Evolutionary conservation across 2,888 invertebrate species (phyloP).

Genomic region (Eledona agricola): DNA sequence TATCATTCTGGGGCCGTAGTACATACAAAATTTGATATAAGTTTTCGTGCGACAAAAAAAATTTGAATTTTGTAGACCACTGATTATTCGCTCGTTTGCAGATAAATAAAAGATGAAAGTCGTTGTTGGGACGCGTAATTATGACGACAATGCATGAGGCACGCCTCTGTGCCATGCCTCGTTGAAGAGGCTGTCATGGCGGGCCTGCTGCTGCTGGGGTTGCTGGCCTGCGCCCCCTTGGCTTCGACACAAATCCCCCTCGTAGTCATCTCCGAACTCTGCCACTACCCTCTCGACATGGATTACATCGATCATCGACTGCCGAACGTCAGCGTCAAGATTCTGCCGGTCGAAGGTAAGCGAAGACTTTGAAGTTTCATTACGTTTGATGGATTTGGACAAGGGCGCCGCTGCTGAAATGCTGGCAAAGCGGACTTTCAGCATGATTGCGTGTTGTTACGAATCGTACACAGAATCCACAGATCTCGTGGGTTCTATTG

Average conservation of each 20-base stretch:
- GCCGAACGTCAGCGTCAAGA: slow-evolving; percentile 66
- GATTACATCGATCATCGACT: slow-evolving; percentile 71
- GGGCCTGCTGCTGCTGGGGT: slow-evolving; percentile 68
- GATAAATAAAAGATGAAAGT: too few relatives aligned
- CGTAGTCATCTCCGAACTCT: slow-evolving; percentile 63
- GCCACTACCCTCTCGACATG: slow-evolving; percentile 67
- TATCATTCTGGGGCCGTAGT: too few relatives aligned
- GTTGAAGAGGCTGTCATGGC: slow-evolving; percentile 58
- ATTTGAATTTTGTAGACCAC: too few relatives aligned
- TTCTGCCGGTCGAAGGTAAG: slow-evolving; percentile 58
- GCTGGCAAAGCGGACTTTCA: too few relatives aligned
- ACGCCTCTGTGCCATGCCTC: slow-evolving; percentile 54
- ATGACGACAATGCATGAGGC: slow-evolving; percentile 33
- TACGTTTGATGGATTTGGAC: too few relatives aligned
- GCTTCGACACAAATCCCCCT: slow-evolving; percentile 63
- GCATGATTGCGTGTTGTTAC: too few relatives aligned
- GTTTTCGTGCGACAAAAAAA: too few relatives aligned
- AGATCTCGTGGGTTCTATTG: slow-evolving; percentile 11
- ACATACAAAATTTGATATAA: too few relatives aligned
- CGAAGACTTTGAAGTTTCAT: neutral
- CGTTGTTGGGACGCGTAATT: slow-evolving; percentile 12
- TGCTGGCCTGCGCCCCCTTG: slow-evolving; percentile 65
- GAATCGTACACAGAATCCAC: too few relatives aligned
- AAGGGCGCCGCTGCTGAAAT: too few relatives aligned
- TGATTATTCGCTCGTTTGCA: slow-evolving; percentile 2